These are phyloP conservation scores for Tetragonula clypearis DNA, from an alignment of 1,140 invertebrate genomes.

Conservation along the genomic window DNA sequence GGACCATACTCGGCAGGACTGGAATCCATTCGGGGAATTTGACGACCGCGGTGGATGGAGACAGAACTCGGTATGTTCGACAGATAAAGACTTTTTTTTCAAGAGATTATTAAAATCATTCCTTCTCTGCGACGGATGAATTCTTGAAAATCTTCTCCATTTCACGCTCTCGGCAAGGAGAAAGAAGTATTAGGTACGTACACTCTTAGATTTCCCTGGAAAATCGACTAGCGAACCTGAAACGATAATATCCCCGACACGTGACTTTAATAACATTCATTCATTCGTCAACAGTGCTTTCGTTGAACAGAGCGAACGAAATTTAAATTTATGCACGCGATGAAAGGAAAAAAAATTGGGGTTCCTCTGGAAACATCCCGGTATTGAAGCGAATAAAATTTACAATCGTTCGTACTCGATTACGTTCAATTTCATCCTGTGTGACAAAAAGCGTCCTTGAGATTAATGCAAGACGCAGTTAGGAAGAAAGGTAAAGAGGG, in stretches of 20 bases:
- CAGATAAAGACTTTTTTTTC: not conserved
- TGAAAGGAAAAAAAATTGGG: not conserved
- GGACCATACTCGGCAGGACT: conserved; percentile 3
- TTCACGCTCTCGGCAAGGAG: too few relatives aligned
- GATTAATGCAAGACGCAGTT: not conserved
- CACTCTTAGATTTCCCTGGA: too few relatives aligned
- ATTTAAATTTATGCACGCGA: not conserved
- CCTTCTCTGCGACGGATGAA: not conserved
- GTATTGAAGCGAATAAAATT: too few relatives aligned
- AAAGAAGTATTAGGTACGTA: too few relatives aligned
- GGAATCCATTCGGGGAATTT: conserved; percentile 51
- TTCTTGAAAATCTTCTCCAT: too few relatives aligned
- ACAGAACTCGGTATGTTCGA: not conserved
- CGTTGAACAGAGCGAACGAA: not conserved
- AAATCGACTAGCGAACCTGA: not conserved
- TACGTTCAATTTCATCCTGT: not conserved
- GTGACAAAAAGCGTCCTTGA: not conserved
- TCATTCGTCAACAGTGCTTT: not conserved
- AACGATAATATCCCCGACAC: not conserved
- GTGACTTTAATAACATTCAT: not conserved
- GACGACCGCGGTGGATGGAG: not conserved
- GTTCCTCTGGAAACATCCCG: too few relatives aligned
- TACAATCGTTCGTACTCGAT: too few relatives aligned
- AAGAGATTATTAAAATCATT: not conserved
- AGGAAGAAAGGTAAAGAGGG: too few relatives aligned